Percentiles rank a stretch among this genome's conserved stretches.
phyloP scores from a whole-genome alignment of 2,797 vertebrate genomes.

The Necrosyrtes monachus region DNA sequence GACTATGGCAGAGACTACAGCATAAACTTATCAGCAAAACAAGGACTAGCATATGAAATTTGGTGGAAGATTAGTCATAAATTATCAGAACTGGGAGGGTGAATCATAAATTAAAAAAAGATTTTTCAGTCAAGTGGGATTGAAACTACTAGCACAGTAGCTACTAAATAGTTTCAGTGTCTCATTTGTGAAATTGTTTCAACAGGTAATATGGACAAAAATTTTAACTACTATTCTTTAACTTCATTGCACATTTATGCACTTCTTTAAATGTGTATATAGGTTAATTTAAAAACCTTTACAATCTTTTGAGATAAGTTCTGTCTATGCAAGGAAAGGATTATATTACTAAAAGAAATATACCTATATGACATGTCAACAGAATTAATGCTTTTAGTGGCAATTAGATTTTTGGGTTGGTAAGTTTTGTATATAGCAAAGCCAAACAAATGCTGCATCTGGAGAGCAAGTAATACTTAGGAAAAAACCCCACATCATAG shows the following conservation, averaged over 20 bases:
- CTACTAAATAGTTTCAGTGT: background rate
- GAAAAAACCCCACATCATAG: fast-evolving
- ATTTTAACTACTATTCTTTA: background rate
- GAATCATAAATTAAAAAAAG: background rate
- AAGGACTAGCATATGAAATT: background rate
- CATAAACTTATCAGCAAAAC: background rate
- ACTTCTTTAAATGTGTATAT: background rate
- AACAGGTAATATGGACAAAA: background rate
- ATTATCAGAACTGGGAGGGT: background rate
- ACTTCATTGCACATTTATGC: background rate
- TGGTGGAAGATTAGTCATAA: background rate
- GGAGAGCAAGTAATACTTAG: background rate
- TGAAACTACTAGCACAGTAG: background rate
- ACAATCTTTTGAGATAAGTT: background rate
- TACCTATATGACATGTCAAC: background rate
- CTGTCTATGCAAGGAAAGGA: background rate
- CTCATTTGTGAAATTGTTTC: background rate
- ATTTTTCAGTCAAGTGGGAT: background rate
- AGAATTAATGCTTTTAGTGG: background rate
- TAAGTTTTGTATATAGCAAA: background rate
- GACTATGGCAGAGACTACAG: background rate
- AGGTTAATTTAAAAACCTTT: background rate
- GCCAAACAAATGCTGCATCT: background rate
- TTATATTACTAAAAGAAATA: background rate
- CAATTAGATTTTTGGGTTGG: background rate